phyloP scores from a whole-genome alignment of 2,113 vertebrate genomes.

The Machaerirhynchus nigripectus region DNA sequence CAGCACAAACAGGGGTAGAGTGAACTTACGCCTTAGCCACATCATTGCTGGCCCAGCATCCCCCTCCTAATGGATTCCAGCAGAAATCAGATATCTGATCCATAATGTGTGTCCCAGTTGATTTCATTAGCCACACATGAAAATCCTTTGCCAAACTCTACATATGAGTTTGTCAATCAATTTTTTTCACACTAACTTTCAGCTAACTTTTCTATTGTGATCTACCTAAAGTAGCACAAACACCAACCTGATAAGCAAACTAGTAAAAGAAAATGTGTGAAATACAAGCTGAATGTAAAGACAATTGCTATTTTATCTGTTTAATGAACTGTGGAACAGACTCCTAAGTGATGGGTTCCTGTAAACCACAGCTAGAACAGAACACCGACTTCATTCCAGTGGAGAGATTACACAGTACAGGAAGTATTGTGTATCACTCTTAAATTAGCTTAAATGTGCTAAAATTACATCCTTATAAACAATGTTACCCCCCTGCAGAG shows the following conservation, averaged over 20 bases:
- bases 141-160: background rate
- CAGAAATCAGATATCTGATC: background rate
- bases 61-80: background rate
- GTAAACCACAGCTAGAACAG: background rate
- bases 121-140: background rate
- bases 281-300: background rate
- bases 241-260: background rate
- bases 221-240: background rate
- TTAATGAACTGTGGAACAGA: background rate
- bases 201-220: background rate
- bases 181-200: background rate
- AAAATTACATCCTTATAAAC: background rate
- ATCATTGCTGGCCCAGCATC: background rate
- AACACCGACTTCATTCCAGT: background rate
- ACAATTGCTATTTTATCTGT: background rate
- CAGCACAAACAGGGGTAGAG: background rate
- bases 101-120: background rate
- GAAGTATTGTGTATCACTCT: background rate
- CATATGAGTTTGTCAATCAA: background rate
- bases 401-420: background rate
- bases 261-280: background rate
- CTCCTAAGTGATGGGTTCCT: background rate
- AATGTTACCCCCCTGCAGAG: background rate
- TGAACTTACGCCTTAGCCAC: background rate
- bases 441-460: background rate